Base-by-base conservation (phyloP, 2,113 vertebrate species). In the Varanus salvator region DNA sequence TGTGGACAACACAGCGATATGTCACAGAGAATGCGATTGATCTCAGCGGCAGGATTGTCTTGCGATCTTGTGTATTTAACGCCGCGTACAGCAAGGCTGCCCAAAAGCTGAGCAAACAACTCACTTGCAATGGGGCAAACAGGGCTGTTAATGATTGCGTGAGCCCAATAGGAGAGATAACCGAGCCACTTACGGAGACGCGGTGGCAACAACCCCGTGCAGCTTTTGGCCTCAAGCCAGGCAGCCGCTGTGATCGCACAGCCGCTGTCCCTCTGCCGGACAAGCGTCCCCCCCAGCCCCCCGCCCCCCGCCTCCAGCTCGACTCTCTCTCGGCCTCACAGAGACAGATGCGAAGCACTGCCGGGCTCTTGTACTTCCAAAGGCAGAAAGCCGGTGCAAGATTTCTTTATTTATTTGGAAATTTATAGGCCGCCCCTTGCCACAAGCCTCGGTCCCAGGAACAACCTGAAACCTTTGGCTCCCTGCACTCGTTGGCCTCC, bases 61-160 rank as follows among this genome's bases (percentile, higher is more conserved):
- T 48, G 80, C 0, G 17, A 38, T 0, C 48, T 3, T 68, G 1
- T 48, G 52, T n/a, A 50, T 50, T 72, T 34, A 82, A n/a, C 38
- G 72, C 60, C 1, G 1, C 27, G 64, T 48, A 50, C 31, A 3
- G 0, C 1, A 48, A 75, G 85, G 50, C 11, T 34, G 76, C 17
- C n/a, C 0, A 9, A 76, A 48, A 80, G 77, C 50, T 9, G 38
- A 25, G 11, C 82, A 31, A 25, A 4, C 3, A 21, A 38, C 0
- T 44, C 38, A 21, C 31, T n/a, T 23, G 29, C 68, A n/a, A 69
- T 68, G 77, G 27, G 80, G n/a, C 84, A 57, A 66, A 0, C 74
- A 48, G 12, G 25, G 48, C 7, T 12, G 71, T 86, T 80, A 87
- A 85, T 44, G 83, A 78, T 85, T 57, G 77, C 0, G 77, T 52